These are phyloP conservation scores for Anticlea derivata DNA, from an alignment of 2,888 invertebrate species.

Conservation along the genomic window DNA sequence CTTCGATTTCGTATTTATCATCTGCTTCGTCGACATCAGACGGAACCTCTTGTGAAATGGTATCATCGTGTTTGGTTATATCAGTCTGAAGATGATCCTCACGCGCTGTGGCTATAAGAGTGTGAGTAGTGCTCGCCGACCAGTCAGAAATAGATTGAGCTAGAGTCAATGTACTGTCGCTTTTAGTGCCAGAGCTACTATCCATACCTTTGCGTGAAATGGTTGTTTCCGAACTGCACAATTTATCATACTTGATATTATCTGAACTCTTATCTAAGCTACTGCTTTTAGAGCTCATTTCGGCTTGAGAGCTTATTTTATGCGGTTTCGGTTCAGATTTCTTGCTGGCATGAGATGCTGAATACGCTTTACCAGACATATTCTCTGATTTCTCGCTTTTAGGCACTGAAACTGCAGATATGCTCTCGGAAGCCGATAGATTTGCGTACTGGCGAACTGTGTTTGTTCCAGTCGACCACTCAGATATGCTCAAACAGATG, in stretches of 20 bases:
- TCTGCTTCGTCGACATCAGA: conserved; percentile 42
- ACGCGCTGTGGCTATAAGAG: conserved; percentile 86
- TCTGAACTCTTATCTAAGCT: conserved; percentile 83
- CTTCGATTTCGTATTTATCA: conserved; percentile 51
- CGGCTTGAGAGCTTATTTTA: conserved; percentile 69
- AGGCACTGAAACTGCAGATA: conserved; percentile 84
- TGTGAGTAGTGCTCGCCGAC: conserved; percentile 92
- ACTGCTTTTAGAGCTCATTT: conserved; percentile 84
- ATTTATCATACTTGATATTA: conserved; percentile 83
- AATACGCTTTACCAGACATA: conserved; percentile 81
- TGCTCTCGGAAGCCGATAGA: conserved; percentile 87
- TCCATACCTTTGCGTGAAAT: conserved; percentile 80
- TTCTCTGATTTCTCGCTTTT: conserved; percentile 86
- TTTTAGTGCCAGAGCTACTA: conserved; percentile 88
- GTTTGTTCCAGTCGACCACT: conserved; percentile 94
- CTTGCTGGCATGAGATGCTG: conserved; percentile 79
- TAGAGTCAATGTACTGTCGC: conserved; percentile 89
- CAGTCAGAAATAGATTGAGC: conserved; percentile 93
- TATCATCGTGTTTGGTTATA: conserved; percentile 74
- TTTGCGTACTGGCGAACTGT: conserved; percentile 92
- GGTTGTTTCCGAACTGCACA: conserved; percentile 85
- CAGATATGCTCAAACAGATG: conserved; percentile 92
- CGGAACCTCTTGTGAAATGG: conserved; percentile 69
- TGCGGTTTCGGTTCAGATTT: conserved; percentile 80
- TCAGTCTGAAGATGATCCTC: conserved; percentile 72